phyloP scores from a whole-genome alignment of 2,888 invertebrate species.

The Rhagonycha lutea region DNA sequence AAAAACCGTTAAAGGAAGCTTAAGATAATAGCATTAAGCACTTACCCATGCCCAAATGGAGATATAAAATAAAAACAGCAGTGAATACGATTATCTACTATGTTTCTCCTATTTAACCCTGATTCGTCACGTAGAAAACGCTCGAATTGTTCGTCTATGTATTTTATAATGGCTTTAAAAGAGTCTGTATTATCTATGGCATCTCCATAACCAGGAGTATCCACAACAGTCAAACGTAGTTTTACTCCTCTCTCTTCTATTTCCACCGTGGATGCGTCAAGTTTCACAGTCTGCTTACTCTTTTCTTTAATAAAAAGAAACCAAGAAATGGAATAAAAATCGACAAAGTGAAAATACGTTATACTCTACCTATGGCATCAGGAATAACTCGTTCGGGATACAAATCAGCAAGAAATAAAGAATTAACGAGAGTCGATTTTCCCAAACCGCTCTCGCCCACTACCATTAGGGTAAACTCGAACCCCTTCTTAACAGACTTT shows the following conservation, averaged over 20 bases:
- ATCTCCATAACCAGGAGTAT: conserved; percentile 96
- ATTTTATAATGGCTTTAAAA: conserved; percentile 92
- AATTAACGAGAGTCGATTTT: conserved; percentile 94
- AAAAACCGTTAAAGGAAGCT: too few species aligned
- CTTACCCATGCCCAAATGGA: conserved; percentile 93
- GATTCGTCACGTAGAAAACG: conserved; percentile 90
- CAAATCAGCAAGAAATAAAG: conserved; percentile 90
- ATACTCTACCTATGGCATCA: conserved; percentile 76
- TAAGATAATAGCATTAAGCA: background rate
- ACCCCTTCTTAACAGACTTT: conserved; percentile 96
- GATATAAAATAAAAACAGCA: conserved; percentile 98
- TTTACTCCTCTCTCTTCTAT: conserved; percentile 96
- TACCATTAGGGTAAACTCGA: conserved; percentile 97
- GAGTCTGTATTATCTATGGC: conserved; percentile 93
- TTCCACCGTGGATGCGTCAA: conserved; percentile 95
- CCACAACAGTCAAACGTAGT: conserved; percentile 88
- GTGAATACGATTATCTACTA: conserved; percentile 95
- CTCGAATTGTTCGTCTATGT: conserved; percentile 97
- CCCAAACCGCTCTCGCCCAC: conserved; percentile 84
- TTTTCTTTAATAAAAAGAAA: conserved; percentile 66
- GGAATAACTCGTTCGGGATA: conserved; percentile 92
- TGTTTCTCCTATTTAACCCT: conserved; percentile 93
- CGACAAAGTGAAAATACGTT: background rate
- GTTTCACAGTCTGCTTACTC: conserved; percentile 88
- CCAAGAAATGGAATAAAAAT: background rate